These are phyloP conservation scores for Andrena marginata DNA, from an alignment of 2,888 invertebrate genomes.

Conservation along the genomic window DNA sequence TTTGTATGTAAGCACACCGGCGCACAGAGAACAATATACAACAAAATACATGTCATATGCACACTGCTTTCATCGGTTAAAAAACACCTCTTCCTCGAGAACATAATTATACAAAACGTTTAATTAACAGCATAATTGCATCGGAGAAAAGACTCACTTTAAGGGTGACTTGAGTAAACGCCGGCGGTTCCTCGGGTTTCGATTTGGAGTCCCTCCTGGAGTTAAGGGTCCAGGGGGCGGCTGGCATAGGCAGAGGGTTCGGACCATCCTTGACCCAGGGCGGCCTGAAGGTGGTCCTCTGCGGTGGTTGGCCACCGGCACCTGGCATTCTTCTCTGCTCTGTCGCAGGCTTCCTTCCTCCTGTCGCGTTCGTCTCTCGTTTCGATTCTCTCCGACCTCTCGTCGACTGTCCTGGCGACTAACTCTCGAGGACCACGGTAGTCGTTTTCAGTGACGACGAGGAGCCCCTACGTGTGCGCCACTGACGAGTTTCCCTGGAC, in stretches of 20 bases:
- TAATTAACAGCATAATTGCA: not conserved
- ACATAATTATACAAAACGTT: not conserved
- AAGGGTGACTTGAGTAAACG: constrained; percentile 82
- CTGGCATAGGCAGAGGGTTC: constrained; percentile 86
- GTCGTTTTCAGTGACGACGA: constrained; percentile 4
- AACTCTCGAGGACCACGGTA: constrained; percentile 31
- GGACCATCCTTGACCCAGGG: constrained; percentile 91
- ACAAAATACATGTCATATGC: not conserved
- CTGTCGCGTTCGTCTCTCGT: constrained; percentile 5
- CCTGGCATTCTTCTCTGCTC: constrained; percentile 82
- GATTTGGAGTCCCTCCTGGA: constrained; percentile 82
- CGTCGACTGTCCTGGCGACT: not conserved
- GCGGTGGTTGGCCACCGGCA: constrained; percentile 86
- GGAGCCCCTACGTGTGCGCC: constrained; percentile 72
- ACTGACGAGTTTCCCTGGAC: constrained; percentile 71
- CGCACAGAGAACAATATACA: not conserved
- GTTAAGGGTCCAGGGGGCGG: constrained; percentile 89
- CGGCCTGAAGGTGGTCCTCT: constrained; percentile 90
- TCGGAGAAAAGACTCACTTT: constrained; percentile 74
- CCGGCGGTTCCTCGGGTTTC: constrained; percentile 80
- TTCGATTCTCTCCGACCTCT: constrained; percentile 11
- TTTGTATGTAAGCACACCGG: not conserved
- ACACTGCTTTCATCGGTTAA: not conserved
- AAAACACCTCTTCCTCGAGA: not conserved
- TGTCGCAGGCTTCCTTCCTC: constrained; percentile 28